Base-by-base conservation (phyloP, 2,888 invertebrate genomes). In the Fragum whitleyi region DNA sequence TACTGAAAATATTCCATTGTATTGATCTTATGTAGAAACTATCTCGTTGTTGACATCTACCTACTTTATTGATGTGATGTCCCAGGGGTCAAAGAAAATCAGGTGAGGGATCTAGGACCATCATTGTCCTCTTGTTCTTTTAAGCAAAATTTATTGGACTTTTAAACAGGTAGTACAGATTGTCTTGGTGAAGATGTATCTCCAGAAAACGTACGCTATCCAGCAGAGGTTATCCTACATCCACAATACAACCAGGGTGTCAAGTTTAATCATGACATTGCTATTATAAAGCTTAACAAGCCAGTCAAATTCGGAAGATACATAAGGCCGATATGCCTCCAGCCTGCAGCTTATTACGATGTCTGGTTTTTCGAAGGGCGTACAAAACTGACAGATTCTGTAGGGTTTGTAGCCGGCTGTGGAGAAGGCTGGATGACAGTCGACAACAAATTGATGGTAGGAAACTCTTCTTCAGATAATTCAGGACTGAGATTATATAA, bases 281-380 rank as follows among this genome's bases (percentile, higher is more conserved):
- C 89, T 1, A 29, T 90, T 26, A 81, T 90, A n/a, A 83, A 89
- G 73, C 77, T 90, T 19, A 86, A 86, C 67, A 71, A 70, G 36
- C 86, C 87, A 0, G 81, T 90, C 14, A 68, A 75, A 39, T 87
- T 86, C 69, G 78, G 82, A 0, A 79, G 82, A 16, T 59, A 67
- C 26, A 75, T 90, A 29, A 72, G 88, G 71, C 88, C 90, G 26
- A 86, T 88, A 55, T 90, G 90, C 69, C 68, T 90, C 21, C 86
- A 87, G 72, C 62, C 74, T 5, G 74, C 73, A 0, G 77, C 59
- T 0, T 86, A 53, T 29, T 72, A 75, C 19, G 69, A 75, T n/a
- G n/a, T 29, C 26, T 55, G 19, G 19, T 77, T 77, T 47, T 68
- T 83, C 16, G 74, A 77, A 26, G 53, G 29, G 19, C 23, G n/a